phyloP scores from a whole-genome alignment of 1,140 invertebrate species.

The Alviniconcha marisindica region DNA sequence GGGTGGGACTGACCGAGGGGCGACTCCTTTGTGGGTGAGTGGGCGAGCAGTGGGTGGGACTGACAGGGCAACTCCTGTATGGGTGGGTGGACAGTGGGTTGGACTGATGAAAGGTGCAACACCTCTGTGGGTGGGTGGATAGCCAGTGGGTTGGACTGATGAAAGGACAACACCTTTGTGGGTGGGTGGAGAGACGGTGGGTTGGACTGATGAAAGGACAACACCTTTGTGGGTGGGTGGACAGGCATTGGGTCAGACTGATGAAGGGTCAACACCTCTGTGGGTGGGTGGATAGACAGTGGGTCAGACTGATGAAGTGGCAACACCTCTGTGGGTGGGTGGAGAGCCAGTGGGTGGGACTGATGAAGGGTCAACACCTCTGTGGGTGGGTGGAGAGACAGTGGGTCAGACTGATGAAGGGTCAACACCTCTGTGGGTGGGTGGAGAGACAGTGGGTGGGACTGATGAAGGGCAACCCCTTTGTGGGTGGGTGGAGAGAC shows the following conservation, averaged over 20 bases:
- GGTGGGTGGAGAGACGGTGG: background rate
- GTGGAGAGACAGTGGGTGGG: background rate
- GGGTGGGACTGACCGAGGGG: conserved; percentile 42
- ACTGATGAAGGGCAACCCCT: conserved; percentile 61
- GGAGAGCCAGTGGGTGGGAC: background rate
- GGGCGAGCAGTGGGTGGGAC: background rate
- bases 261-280: conserved; percentile 60
- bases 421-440: too few species aligned
- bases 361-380: background rate
- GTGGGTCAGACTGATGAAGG: too few species aligned
- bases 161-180: too few species aligned
- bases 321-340: background rate
- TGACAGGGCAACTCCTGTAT: background rate
- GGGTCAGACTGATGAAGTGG: background rate
- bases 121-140: background rate
- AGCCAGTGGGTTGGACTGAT: too few species aligned
- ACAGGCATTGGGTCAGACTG: background rate
- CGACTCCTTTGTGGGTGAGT: conserved; percentile 61
- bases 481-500: conserved; percentile 50
- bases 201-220: conserved; percentile 43
- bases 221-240: conserved; percentile 59
- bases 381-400: background rate
- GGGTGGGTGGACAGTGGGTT: background rate
- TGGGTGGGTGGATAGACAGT: conserved; percentile 46
- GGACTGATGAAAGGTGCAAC: background rate